Evolutionary conservation across 2,888 invertebrate genomes (phyloP).

Genomic region (Papilio demoleus): DNA sequence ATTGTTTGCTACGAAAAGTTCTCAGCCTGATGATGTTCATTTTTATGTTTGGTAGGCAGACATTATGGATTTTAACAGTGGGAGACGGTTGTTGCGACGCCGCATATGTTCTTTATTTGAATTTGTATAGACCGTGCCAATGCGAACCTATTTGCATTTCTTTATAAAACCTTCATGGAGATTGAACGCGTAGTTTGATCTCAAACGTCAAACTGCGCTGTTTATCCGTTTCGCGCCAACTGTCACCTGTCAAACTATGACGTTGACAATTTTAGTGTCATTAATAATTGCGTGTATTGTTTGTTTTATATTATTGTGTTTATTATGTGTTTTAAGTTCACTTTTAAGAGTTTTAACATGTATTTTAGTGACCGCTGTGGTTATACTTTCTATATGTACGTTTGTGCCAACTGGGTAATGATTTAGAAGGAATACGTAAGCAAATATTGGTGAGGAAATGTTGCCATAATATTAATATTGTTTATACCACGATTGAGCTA

Average conservation of each 20-base stretch:
- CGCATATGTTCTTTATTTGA: not conserved
- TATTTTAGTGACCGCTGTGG: not conserved
- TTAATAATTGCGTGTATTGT: not conserved
- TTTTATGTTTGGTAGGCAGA: no score
- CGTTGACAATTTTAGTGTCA: not conserved
- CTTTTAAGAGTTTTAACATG: constrained; percentile 1
- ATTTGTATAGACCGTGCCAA: not conserved
- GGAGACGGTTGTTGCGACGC: no score
- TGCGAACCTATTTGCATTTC: not conserved
- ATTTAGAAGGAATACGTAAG: not conserved
- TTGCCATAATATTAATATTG: constrained; percentile 3
- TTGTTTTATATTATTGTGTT: not conserved
- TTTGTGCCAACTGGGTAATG: not conserved
- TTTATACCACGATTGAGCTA: no score
- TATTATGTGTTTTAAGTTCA: not conserved
- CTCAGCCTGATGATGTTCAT: no score
- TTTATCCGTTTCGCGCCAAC: not conserved
- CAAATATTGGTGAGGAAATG: not conserved
- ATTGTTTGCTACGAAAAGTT: not conserved
- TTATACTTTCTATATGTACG: not conserved
- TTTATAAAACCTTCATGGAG: constrained; percentile 2
- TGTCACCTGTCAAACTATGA: constrained; percentile 10
- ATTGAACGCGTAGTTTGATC: not conserved
- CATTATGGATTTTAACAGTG: no score
- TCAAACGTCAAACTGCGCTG: not conserved